Base-by-base conservation (phyloP, 1,140 invertebrate genomes). In the Zaprionus ghesquierei region DNA sequence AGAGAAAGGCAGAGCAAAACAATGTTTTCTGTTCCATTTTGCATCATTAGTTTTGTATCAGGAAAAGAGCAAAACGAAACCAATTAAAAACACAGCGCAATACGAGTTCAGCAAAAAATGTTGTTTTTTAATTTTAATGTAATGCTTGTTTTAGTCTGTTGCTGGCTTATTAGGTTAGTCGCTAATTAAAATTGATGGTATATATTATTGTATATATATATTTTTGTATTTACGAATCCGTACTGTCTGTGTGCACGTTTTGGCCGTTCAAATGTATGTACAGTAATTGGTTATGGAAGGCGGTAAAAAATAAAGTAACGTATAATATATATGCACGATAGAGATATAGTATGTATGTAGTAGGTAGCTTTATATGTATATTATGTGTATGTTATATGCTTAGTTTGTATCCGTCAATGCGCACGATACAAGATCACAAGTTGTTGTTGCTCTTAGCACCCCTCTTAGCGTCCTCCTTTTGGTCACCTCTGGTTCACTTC, bases 151-250 rank as follows among this genome's bases (percentile, higher is more conserved):
- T 60, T 84, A 72, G 73, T 62, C 29, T 54, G 69, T 71, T 41
- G 77, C 71, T 79, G 79, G 76, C 84, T 87, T 89, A 87, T 87
- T 89, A 87, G 82, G 69, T 89, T 87, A 89, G 65, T 62, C 54
- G 62, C 62, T 82, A 87, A 76, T 86, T 86, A 82, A 86, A 77
- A 87, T 79, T n/a, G n/a, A 87, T 79, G 72, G 27, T 56, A 33
- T 75, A 15, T 74, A 38, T 74, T 15, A 44, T 33, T 59, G 33
- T 51, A 65, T 68, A 13, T 46, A 9, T 61, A 10, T 61, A 13
- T 50, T n/a, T 25, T 9, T 58, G 29, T 65, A 8, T 54, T 33
- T 63, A 51, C 41, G 41, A 46, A 46, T 46, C 18, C 10, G 41
- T 46, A 20, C 41, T 46, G 41, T 46, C 41, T 46, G 79, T 69